Base-by-base conservation (phyloP, 2,888 invertebrate genomes). In the Apotomis turbidana region DNA sequence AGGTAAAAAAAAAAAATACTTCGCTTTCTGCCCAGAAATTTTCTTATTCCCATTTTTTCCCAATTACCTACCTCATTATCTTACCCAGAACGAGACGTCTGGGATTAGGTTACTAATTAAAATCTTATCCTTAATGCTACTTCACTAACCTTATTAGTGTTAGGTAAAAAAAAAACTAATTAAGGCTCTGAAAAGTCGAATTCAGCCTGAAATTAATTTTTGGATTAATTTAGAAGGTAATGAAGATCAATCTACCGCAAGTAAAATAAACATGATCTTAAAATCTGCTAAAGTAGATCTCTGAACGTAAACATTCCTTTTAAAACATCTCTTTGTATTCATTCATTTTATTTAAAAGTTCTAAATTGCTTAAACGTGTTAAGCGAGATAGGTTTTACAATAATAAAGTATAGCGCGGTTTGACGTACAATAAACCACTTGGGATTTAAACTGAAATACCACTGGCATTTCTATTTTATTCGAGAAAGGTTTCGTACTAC, bases 331-430 rank as follows among this genome's bases (percentile, higher is more conserved):
- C 27, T 27, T 27, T 27, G 27, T 27, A 27, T 27, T 27, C 27
- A 27, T 27, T 27, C 27, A 1, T 27, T 27, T 27, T 13, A 64
- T 54, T 55, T 64, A 12, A 12, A 66, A 55, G 63, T 64, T 66
- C n/a, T 55, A 66, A 66, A 66, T 55, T 66, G 64, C 55, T 55
- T 44, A 27, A 66, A 55, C 64, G 55, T 59, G 41, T 52, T 68
- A 49, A 52, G 52, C 41, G 59, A 52, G n/a, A 52, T 66, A 54
- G 15, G 15, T 13, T 57, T 58, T 57, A 36, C 57, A 10, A 15
- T 52, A 67, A 27, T 38, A 46, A 52, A 51, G 51, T 59, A 59
- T 41, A 3, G 13, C 12, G 41, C 5, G 62, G 12, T 68, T 52
- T 44, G 15, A 51, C 3, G 49, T 51, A 57, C 38, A 41, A n/a